Conservation (phyloP, 2,888 invertebrate species). For the Icerya purchasi region DNA sequence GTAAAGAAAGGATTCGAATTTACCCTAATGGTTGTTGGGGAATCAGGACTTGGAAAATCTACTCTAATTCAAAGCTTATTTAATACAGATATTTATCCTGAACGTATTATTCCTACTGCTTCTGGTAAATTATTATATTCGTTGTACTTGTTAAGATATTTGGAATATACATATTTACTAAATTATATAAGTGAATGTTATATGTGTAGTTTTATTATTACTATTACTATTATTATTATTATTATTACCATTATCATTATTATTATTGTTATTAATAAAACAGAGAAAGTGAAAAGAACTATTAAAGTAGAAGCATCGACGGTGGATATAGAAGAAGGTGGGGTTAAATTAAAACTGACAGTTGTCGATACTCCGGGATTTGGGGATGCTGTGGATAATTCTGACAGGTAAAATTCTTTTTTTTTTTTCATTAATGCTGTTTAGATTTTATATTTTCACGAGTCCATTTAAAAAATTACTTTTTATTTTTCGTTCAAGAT, state of each 20-base stretch:
- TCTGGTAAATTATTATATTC: conserved; percentile 45
- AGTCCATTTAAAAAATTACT: too few relatives aligned
- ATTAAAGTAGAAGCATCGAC: conserved; percentile 87
- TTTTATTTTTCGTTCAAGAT: too few relatives aligned
- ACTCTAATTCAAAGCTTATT: conserved; percentile 88
- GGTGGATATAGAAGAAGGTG: conserved; percentile 87
- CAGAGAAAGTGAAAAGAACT: conserved; percentile 77
- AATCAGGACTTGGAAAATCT: conserved; percentile 82
- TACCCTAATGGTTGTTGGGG: conserved; percentile 86
- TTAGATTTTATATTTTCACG: too few relatives aligned
- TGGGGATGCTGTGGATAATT: conserved; percentile 85
- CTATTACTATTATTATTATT: neutral
- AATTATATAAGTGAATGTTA: too few relatives aligned
- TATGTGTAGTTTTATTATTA: neutral
- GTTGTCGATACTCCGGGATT: conserved; percentile 92
- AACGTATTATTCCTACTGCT: conserved; percentile 69
- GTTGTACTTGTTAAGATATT: too few relatives aligned
- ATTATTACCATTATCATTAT: neutral
- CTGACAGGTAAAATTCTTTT: conserved; percentile 50
- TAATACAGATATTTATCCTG: conserved; percentile 83
- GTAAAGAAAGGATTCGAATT: conserved; percentile 97
- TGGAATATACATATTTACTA: too few relatives aligned
- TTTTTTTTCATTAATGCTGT: too few relatives aligned
- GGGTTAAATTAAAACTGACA: conserved; percentile 76
- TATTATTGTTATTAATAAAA: conserved; percentile 14